phyloP scores from a whole-genome alignment of 2,797 vertebrate genomes.

The Phaenicophaeus curvirostris region DNA sequence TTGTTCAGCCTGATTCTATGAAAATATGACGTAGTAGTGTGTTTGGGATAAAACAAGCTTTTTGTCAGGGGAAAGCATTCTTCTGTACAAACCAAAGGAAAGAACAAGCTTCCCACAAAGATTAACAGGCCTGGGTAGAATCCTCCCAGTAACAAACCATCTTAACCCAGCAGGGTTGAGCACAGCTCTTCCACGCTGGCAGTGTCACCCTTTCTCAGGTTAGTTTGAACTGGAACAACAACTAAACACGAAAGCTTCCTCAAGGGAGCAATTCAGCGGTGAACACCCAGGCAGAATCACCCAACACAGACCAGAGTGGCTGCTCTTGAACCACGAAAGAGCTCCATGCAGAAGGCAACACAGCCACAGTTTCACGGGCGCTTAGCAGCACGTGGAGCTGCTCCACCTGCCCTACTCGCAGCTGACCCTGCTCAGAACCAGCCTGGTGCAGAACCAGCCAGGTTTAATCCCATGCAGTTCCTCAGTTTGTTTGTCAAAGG shows the following conservation, averaged over 20 bases:
- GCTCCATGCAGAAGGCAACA: fast-evolving
- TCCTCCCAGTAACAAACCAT: not conserved
- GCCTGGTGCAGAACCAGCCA: not conserved
- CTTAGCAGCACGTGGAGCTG: not conserved
- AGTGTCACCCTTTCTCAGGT: not conserved
- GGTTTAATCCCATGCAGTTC: not conserved
- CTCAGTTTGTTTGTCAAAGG: not conserved
- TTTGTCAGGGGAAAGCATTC: not conserved
- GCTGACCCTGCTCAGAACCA: not conserved
- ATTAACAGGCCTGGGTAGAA: not conserved
- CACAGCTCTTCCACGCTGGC: not conserved
- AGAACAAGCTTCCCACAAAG: not conserved
- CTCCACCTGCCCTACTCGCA: not conserved
- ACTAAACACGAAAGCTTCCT: not conserved
- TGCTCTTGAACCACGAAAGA: not conserved
- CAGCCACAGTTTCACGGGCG: fast-evolving
- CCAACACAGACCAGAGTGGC: not conserved
- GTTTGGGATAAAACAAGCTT: not conserved
- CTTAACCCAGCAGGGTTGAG: not conserved
- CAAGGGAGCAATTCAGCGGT: not conserved
- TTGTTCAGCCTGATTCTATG: no score
- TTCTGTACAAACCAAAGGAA: no score
- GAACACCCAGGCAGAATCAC: not conserved
- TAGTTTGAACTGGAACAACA: not conserved
- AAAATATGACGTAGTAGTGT: not conserved